These are phyloP conservation scores for Epinephelus awoara DNA, from an alignment of 2,797 vertebrate genomes.

Conservation along the genomic window DNA sequence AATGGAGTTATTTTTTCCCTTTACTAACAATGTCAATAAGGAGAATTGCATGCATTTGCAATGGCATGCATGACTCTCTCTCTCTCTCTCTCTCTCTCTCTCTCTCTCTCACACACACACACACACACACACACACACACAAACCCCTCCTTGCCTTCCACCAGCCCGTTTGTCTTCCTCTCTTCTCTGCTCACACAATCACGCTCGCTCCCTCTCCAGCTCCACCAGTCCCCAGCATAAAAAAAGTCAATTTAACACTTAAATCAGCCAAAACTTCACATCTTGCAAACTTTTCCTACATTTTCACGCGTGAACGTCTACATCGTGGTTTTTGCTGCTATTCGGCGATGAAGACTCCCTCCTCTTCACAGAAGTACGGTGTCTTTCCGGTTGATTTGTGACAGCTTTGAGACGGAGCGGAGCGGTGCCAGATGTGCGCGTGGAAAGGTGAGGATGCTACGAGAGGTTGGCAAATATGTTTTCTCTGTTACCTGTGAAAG, in stretches of 20 bases:
- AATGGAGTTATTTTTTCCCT: background rate
- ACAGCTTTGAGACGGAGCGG: background rate
- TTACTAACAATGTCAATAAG: slow-evolving; percentile 8
- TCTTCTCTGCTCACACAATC: background rate
- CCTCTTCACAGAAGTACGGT: background rate
- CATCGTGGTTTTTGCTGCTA: fast-evolving
- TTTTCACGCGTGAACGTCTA: background rate
- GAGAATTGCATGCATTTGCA: background rate
- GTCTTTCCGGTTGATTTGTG: slow-evolving; percentile 24
- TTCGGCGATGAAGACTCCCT: slow-evolving; percentile 10
- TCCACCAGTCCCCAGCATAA: background rate
- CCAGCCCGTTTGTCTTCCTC: slow-evolving; percentile 26
- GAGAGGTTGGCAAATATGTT: fast-evolving
- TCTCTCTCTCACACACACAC: slow-evolving; percentile 16
- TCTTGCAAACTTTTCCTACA: background rate
- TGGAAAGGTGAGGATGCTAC: slow-evolving; percentile 40
- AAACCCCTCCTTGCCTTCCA: slow-evolving; percentile 50
- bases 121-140: slow-evolving; percentile 28
- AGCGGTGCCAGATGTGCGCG: slow-evolving; percentile 29
- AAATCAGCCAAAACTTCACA: background rate
- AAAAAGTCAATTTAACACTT: background rate
- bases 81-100: slow-evolving; percentile 10
- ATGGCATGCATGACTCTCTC: background rate
- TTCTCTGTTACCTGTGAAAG: no score
- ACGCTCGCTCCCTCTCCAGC: background rate